These are phyloP conservation scores for Tichodroma muraria DNA, from an alignment of 2,113 vertebrate species.

Conservation along the genomic window DNA sequence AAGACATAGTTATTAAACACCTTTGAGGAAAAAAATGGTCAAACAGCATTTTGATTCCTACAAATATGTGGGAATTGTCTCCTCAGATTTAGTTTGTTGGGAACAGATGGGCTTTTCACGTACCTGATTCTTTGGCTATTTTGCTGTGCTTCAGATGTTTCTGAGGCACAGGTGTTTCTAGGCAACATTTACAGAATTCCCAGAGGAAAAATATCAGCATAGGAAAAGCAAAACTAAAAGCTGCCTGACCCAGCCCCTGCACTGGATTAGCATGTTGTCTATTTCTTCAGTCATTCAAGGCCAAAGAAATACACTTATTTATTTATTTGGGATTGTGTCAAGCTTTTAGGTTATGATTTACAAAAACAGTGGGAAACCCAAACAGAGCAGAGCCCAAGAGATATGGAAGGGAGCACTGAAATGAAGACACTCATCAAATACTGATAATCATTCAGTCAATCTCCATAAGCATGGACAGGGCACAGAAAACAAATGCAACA, in stretches of 20 bases:
- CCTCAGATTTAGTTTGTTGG: background rate
- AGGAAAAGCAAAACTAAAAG: background rate
- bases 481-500: background rate
- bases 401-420: background rate
- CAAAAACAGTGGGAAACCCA: background rate
- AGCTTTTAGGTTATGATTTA: background rate
- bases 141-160: constrained; percentile 1
- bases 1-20: background rate
- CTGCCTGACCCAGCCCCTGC: background rate
- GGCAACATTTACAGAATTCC: constrained; percentile 30
- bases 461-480: background rate
- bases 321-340: background rate
- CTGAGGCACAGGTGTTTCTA: constrained; percentile 32
- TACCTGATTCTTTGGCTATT: background rate
- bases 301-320: background rate
- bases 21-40: background rate
- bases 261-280: background rate
- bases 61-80: constrained; percentile 19
- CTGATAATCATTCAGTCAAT: background rate
- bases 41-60: constrained; percentile 39
- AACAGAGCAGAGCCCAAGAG: background rate
- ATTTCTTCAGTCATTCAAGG: background rate
- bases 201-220: background rate
- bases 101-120: background rate
- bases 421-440: background rate